Conservation (phyloP, 1,140 invertebrate genomes). For the Eumeta japonica region DNA sequence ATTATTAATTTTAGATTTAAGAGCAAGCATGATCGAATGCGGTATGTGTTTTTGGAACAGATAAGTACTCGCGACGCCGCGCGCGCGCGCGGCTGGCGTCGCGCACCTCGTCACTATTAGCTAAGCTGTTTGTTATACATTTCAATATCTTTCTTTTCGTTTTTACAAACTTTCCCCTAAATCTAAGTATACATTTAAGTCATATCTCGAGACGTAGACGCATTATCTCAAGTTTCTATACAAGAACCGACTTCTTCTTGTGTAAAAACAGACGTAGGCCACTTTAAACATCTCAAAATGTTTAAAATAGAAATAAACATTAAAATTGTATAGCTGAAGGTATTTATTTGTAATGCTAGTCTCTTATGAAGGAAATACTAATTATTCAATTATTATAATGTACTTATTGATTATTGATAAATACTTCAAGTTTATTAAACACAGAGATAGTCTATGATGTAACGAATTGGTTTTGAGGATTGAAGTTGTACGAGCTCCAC, state of each 20-base stretch:
- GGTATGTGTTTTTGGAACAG: conserved; percentile 45
- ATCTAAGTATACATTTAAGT: conserved; percentile 55
- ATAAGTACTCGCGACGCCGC: conserved; percentile 16
- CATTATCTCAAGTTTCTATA: conserved; percentile 35
- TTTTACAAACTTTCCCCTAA: conserved; percentile 54
- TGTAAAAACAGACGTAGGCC: conserved; percentile 43
- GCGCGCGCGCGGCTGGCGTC: conserved; percentile 9
- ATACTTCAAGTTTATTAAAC: conserved; percentile 56
- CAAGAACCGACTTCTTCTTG: conserved; percentile 37
- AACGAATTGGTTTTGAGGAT: conserved; percentile 54
- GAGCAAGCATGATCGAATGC: conserved; percentile 51
- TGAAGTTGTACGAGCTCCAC: too few species aligned
- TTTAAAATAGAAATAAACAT: conserved; percentile 55
- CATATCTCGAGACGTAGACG: conserved; percentile 53
- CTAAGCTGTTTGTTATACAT: conserved; percentile 58
- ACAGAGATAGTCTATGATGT: conserved; percentile 53
- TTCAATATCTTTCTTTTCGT: conserved; percentile 54
- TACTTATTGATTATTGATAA: conserved; percentile 58
- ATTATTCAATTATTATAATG: conserved; percentile 59
- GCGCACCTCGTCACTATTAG: conserved; percentile 30
- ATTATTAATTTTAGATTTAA: conserved; percentile 58
- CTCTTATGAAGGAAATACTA: conserved; percentile 57
- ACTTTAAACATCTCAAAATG: conserved; percentile 53
- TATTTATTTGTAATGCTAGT: conserved; percentile 59
- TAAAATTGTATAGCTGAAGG: conserved; percentile 56